Conservation (phyloP, 1,140 invertebrate genomes). For the Drosophila sechellia region DNA sequence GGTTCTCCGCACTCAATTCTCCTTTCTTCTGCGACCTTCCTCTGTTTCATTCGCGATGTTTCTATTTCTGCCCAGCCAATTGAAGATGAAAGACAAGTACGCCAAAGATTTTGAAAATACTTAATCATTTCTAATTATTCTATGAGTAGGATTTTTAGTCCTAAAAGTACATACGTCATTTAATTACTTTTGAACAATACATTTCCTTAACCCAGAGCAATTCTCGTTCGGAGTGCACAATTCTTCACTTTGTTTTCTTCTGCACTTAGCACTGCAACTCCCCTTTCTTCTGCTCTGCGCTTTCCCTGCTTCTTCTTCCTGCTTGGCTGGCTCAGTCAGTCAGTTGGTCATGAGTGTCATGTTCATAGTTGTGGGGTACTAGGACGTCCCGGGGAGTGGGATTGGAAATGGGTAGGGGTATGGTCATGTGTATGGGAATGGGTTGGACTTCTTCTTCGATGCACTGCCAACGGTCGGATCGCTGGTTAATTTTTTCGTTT, state of each 20-base stretch:
- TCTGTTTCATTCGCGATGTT: slow-evolving; percentile 37
- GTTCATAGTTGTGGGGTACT: slow-evolving; percentile 46
- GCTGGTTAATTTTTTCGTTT: slow-evolving; percentile 7
- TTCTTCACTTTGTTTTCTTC: slow-evolving; percentile 8
- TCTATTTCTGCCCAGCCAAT: slow-evolving; percentile 34
- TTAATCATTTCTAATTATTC: too few relatives aligned
- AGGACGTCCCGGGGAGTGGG: slow-evolving; percentile 8
- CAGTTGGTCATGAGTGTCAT: slow-evolving; percentile 83
- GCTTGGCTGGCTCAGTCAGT: slow-evolving; percentile 65
- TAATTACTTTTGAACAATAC: too few relatives aligned
- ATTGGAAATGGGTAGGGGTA: background rate
- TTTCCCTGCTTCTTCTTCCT: slow-evolving; percentile 22
- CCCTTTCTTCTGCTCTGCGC: background rate
- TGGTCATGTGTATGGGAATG: background rate
- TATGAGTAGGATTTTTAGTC: too few relatives aligned
- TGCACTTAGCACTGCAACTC: background rate
- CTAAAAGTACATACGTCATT: too few relatives aligned
- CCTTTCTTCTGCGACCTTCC: background rate
- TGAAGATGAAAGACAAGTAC: background rate
- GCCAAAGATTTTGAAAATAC: too few relatives aligned
- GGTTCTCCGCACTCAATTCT: background rate
- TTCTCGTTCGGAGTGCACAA: slow-evolving; percentile 1
- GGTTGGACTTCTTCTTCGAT: slow-evolving; percentile 20
- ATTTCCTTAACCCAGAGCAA: background rate
- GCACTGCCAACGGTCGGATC: slow-evolving; percentile 18